phyloP scores from a whole-genome alignment of 1,140 invertebrate species.

The Drosophila sp. region DNA sequence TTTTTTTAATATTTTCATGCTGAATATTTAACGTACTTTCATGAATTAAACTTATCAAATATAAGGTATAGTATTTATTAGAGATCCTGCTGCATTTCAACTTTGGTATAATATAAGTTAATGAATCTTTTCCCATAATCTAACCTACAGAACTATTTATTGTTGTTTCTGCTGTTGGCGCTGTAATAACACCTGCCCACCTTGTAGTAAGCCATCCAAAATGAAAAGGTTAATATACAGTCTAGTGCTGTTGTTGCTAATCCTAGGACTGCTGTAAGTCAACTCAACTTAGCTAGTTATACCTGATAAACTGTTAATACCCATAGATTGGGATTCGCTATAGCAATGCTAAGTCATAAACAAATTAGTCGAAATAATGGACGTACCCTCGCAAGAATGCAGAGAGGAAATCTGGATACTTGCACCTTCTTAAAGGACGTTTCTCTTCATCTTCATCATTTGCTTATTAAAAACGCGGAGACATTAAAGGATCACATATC shows the following conservation, averaged over 20 bases:
- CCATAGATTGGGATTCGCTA: neutral
- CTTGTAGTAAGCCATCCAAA: neutral
- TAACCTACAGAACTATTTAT: neutral
- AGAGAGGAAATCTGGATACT: neutral
- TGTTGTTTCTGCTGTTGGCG: constrained; percentile 20
- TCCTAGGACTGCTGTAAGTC: constrained; percentile 8
- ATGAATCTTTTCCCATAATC: too few relatives aligned
- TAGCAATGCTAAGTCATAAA: constrained; percentile 1
- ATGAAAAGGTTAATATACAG: neutral
- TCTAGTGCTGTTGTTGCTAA: neutral
- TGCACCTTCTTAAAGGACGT: neutral
- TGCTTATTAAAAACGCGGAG: neutral
- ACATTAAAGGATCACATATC: neutral
- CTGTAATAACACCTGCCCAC: neutral
- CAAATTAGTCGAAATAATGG: neutral
- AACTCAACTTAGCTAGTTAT: neutral
- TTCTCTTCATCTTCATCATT: neutral
- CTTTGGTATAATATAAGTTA: too few relatives aligned
- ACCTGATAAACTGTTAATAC: neutral
- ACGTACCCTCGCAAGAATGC: neutral
- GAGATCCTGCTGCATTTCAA: too few relatives aligned
- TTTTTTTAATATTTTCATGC: too few relatives aligned
- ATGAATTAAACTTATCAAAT: too few relatives aligned
- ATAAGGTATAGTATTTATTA: too few relatives aligned
- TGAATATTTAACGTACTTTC: too few relatives aligned